Evolutionary conservation across 2,797 vertebrate species (phyloP).

Genomic region (Danio albolineatus): DNA sequence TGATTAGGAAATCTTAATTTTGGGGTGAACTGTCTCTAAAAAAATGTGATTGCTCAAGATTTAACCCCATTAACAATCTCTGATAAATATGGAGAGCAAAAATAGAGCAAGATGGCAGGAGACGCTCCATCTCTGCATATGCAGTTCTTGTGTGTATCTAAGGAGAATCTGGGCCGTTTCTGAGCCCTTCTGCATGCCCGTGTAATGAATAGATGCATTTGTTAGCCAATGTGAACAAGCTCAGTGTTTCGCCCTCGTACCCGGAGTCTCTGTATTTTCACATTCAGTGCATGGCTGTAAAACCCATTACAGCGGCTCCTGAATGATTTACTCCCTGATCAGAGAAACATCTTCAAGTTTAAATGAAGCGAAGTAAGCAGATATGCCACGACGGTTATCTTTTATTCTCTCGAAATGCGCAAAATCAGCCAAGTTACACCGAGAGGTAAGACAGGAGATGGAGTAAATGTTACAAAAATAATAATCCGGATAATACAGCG

Average conservation of each 20-base stretch:
- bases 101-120: background rate
- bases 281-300: slow-evolving; percentile 41
- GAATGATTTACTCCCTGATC: slow-evolving; percentile 17
- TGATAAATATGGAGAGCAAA: background rate
- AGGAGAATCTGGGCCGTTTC: slow-evolving; percentile 18
- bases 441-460: background rate
- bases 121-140: background rate
- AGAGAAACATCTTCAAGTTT: slow-evolving; percentile 14
- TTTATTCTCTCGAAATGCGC: slow-evolving; percentile 12
- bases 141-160: background rate
- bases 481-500: background rate
- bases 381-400: background rate
- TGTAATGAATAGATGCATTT: slow-evolving; percentile 58
- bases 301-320: slow-evolving; percentile 30
- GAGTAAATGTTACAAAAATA: background rate
- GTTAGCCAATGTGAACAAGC: slow-evolving; percentile 54
- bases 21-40: too few species aligned
- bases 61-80: background rate
- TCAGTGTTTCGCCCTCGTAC: slow-evolving; percentile 28
- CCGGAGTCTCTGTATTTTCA: slow-evolving; percentile 37
- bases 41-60: background rate
- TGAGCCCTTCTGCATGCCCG: slow-evolving; percentile 31
- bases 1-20: too few species aligned
- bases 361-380: slow-evolving; percentile 5
- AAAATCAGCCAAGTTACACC: background rate